phyloP scores from a whole-genome alignment of 2,797 vertebrate genomes.

The Lacerta viridis region DNA sequence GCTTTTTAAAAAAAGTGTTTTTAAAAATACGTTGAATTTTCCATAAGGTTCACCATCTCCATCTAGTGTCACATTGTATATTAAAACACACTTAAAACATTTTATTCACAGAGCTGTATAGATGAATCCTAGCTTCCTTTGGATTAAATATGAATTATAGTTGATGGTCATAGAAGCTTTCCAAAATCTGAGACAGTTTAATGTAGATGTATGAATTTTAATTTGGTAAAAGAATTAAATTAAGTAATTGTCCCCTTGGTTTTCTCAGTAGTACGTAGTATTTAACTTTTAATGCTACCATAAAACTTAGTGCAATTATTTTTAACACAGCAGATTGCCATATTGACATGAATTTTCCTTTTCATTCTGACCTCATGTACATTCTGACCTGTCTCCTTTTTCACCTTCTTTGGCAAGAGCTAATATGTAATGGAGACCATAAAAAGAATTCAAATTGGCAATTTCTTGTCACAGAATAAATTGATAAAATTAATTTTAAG shows the following conservation, averaged over 20 bases:
- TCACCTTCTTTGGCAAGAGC: constrained; percentile 4
- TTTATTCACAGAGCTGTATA: no score
- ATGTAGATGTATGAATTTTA: constrained; percentile 44
- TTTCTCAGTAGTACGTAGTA: constrained; percentile 19
- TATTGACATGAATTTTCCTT: constrained; percentile 24
- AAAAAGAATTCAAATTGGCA: not conserved
- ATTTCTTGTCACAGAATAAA: not conserved
- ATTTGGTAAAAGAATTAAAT: constrained; percentile 19
- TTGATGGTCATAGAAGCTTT: not conserved
- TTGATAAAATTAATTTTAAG: not conserved
- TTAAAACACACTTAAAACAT: no score
- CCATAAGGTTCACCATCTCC: no score
- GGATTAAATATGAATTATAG: constrained; percentile 31
- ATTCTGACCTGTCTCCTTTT: not conserved
- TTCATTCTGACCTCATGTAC: constrained; percentile 13
- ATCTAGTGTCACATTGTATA: no score
- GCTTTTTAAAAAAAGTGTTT: no score
- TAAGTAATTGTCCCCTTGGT: constrained; percentile 23
- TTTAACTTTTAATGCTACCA: constrained; percentile 38
- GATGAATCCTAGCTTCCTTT: constrained; percentile 5
- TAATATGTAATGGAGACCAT: not conserved
- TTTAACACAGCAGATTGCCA: constrained; percentile 12
- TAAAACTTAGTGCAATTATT: constrained; percentile 42
- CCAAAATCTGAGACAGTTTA: constrained; percentile 24
- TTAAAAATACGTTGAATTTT: no score